phyloP scores from a whole-genome alignment of 2,888 invertebrate genomes.

The Mayetiola destructor region DNA sequence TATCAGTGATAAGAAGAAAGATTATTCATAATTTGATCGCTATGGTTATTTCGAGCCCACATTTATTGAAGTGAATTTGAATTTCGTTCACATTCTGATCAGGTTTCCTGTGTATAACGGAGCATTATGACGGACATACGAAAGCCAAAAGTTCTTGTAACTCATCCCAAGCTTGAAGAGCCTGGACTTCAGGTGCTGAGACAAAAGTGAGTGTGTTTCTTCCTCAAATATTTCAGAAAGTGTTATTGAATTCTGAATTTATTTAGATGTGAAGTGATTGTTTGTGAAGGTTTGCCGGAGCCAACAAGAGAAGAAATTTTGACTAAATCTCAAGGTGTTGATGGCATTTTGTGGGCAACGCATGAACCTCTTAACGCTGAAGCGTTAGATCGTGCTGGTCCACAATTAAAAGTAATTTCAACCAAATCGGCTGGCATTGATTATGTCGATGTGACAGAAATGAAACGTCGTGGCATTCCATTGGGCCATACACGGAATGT shows the following conservation, averaged over 20 bases:
- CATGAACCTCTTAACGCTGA: constrained; percentile 28
- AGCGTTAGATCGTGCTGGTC: constrained; percentile 35
- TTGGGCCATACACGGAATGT: constrained; percentile 70
- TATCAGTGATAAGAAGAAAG: no score
- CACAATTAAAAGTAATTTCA: constrained; percentile 56
- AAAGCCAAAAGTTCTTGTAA: constrained; percentile 49
- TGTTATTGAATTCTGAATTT: not conserved
- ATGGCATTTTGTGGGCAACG: constrained; percentile 31
- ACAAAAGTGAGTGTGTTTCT: not conserved
- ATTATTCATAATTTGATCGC: no score
- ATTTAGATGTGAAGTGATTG: constrained; percentile 25
- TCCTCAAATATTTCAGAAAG: not conserved
- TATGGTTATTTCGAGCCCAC: no score
- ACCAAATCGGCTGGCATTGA: constrained; percentile 81
- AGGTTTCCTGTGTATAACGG: no score
- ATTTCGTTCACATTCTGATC: no score
- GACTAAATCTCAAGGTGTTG: constrained; percentile 28
- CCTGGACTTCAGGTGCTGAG: constrained; percentile 43
- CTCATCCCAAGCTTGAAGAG: constrained; percentile 51
- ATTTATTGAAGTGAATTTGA: no score
- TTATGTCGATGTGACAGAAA: constrained; percentile 58
- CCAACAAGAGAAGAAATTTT: constrained; percentile 27
- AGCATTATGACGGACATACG: no score
- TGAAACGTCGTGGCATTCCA: constrained; percentile 55
- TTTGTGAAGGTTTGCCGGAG: constrained; percentile 25